phyloP scores from a whole-genome alignment of 35 echinoderm and acorn worm genomes.

The Hemicentrotus pulcherrimus region DNA sequence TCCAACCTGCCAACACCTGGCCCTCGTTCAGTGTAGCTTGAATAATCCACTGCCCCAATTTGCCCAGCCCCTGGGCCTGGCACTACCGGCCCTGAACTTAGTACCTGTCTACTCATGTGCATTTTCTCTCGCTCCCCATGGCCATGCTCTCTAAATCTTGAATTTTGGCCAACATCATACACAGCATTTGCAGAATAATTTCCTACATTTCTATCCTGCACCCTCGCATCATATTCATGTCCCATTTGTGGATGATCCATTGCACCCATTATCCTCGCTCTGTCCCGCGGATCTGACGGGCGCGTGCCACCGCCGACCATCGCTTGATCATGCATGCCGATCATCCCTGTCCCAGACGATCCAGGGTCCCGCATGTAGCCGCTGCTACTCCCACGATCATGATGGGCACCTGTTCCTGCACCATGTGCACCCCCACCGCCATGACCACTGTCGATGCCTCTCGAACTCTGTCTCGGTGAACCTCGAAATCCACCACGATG shows the following conservation, averaged over 20 bases:
- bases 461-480: not conserved
- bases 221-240: not conserved
- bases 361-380: not conserved
- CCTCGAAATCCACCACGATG: not conserved
- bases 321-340: not conserved
- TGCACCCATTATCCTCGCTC: constrained; percentile 6
- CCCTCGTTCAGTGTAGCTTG: not conserved
- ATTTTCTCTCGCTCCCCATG: not conserved
- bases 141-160: not conserved
- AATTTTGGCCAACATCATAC: not conserved
- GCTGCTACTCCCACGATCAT: not conserved
- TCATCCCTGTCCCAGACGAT: not conserved
- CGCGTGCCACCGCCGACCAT: not conserved
- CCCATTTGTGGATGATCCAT: not conserved
- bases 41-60: not conserved
- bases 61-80: not conserved
- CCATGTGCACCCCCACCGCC: not conserved
- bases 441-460: not conserved
- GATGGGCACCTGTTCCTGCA: not conserved
- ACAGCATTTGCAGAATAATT: constrained; percentile 5
- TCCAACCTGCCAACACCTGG: not conserved
- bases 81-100: not conserved
- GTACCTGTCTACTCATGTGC: not conserved
- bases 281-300: not conserved
- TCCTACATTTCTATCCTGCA: constrained; percentile 12